Conservation (phyloP, 2,113 vertebrate species). For the Azemiops feae region DNA sequence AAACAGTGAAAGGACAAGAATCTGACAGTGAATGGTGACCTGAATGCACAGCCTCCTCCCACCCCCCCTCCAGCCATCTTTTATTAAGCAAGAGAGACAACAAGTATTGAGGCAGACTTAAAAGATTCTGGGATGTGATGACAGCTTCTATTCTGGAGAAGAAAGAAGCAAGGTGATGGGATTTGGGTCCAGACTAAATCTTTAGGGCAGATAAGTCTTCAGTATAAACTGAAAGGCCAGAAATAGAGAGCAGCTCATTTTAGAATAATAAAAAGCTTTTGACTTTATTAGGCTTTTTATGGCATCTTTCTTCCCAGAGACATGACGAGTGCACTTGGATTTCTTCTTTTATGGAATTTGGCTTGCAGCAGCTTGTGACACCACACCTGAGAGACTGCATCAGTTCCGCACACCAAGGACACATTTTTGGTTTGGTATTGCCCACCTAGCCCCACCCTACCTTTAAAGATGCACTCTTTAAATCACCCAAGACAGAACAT, state of each 20-base stretch:
- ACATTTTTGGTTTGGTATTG: not conserved
- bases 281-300: conserved; percentile 34
- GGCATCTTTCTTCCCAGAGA: conserved; percentile 7
- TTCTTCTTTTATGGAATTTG: conserved; percentile 16
- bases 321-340: not conserved
- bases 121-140: conserved; percentile 55
- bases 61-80: not conserved
- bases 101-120: conserved; percentile 46
- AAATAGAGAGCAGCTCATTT: not conserved
- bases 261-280: conserved; percentile 34
- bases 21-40: conserved; percentile 25
- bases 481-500: not conserved
- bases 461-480: not conserved
- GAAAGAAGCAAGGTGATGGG: conserved; percentile 47
- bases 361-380: conserved; percentile 8
- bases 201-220: conserved; percentile 38
- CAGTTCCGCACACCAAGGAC: not conserved
- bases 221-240: conserved; percentile 47
- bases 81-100: conserved; percentile 33
- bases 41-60: not conserved
- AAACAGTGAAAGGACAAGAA: not conserved
- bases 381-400: not conserved
- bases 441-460: not conserved
- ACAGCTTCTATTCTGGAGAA: conserved; percentile 55
- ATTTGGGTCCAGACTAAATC: conserved; percentile 61